phyloP scores from a whole-genome alignment of 2,113 vertebrate genomes.

The Ia io region DNA sequence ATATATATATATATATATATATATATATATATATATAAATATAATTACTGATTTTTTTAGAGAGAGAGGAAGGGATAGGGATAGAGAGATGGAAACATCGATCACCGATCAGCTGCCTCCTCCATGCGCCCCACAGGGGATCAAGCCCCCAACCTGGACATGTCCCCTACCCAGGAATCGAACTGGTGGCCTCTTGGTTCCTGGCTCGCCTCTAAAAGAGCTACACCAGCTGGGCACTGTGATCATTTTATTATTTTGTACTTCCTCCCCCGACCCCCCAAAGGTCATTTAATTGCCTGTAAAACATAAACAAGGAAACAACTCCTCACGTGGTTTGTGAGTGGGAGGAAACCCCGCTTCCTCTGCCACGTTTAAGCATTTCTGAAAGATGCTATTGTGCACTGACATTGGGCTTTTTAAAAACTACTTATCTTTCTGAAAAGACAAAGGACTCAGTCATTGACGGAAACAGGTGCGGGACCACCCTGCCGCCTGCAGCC shows the following conservation, averaged over 20 bases:
- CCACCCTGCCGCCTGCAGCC: not conserved
- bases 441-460: slow-evolving; percentile 48
- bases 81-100: too few species aligned
- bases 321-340: not conserved
- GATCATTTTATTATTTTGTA: not conserved
- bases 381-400: slow-evolving; percentile 58
- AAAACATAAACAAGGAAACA: not conserved
- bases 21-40: too few species aligned
- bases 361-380: not conserved
- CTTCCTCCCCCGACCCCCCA: not conserved
- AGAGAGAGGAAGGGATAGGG: too few species aligned
- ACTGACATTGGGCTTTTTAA: slow-evolving; percentile 32
- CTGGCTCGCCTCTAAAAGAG: too few species aligned
- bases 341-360: not conserved
- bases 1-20: too few species aligned
- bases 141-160: too few species aligned
- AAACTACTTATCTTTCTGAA: slow-evolving; percentile 42
- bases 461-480: slow-evolving; percentile 43
- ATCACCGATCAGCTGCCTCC: too few species aligned
- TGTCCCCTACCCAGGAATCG: too few species aligned
- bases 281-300: not conserved
- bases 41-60: too few species aligned
- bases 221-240: not conserved
- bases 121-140: too few species aligned
- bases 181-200: too few species aligned